These are phyloP conservation scores for Ceratosolen fusciceps DNA, from an alignment of 1,140 invertebrate species.

Conservation along the genomic window DNA sequence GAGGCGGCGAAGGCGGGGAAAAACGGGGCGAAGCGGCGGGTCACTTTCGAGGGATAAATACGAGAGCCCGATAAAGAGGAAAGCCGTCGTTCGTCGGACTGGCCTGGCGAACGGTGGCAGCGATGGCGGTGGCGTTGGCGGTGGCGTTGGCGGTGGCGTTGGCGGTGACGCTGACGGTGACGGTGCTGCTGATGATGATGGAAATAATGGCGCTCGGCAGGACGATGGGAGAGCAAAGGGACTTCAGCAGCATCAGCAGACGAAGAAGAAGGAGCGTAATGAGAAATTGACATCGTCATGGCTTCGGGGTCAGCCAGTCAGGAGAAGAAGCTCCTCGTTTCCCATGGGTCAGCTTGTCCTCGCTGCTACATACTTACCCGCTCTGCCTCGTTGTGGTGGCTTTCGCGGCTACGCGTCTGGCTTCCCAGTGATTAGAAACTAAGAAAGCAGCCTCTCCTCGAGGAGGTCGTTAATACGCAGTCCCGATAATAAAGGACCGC, in stretches of 20 bases:
- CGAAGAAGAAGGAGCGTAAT: conserved; percentile 31
- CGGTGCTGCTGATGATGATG: background rate
- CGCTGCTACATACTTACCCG: no score
- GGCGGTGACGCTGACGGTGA: background rate
- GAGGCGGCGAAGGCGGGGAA: conserved; percentile 12
- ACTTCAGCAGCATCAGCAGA: background rate
- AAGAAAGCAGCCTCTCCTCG: background rate
- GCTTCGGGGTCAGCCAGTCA: conserved; percentile 34
- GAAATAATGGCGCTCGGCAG: background rate
- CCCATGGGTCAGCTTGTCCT: background rate
- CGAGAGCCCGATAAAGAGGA: conserved; percentile 38
- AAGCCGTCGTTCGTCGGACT: conserved; percentile 1
- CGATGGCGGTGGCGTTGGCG: background rate
- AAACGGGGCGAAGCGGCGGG: conserved; percentile 19
- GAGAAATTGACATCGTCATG: conserved; percentile 37
- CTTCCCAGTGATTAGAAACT: no score
- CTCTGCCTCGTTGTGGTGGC: background rate
- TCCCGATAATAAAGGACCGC: no score
- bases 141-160: background rate
- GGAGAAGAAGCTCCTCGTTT: conserved; percentile 13
- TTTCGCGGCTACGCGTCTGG: background rate
- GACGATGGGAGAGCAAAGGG: background rate
- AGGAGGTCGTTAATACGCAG: no score
- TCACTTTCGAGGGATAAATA: no score
- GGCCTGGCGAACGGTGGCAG: background rate